A percentile compares a stretch with the other conserved stretches of the same genome.
These are phyloP conservation scores for Pimpla rufipes DNA, from an alignment of 2,888 invertebrate species.

Conservation along the genomic window DNA sequence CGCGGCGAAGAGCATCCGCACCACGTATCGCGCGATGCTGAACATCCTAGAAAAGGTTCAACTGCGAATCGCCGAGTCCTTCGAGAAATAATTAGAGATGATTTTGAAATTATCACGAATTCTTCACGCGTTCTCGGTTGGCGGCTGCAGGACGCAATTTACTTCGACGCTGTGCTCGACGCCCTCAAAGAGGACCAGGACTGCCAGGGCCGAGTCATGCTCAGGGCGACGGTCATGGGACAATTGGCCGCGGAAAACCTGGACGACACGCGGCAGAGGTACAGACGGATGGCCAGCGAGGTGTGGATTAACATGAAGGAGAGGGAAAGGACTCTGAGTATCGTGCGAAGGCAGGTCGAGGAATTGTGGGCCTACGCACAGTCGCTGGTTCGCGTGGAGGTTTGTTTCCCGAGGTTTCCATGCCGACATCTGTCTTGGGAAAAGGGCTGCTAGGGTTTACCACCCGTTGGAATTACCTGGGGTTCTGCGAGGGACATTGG, in stretches of 20 bases:
- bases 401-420: conserved; percentile 71
- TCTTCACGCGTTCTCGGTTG: neutral
- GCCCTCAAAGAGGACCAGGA: conserved; percentile 87
- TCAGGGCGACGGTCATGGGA: conserved; percentile 89
- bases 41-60: conserved; percentile 88
- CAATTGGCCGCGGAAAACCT: conserved; percentile 90
- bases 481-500: no score
- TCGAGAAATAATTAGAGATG: no score
- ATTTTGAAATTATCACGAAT: neutral
- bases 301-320: conserved; percentile 89
- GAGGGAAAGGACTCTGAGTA: conserved; percentile 87
- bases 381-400: conserved; percentile 85
- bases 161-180: conserved; percentile 88
- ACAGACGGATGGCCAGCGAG: conserved; percentile 87
- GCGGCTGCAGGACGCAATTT: conserved; percentile 87
- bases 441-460: neutral
- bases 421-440: conserved; percentile 15
- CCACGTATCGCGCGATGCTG: conserved; percentile 88
- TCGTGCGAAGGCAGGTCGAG: conserved; percentile 85
- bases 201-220: conserved; percentile 88
- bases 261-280: conserved; percentile 88
- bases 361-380: conserved; percentile 85
- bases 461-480: neutral
- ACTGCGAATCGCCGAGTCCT: no score
- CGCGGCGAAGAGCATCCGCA: conserved; percentile 88